A percentile compares a stretch with the other conserved stretches of the same genome.
phyloP scores from a whole-genome alignment of 2,888 invertebrate genomes.

The Molanna angustata region DNA sequence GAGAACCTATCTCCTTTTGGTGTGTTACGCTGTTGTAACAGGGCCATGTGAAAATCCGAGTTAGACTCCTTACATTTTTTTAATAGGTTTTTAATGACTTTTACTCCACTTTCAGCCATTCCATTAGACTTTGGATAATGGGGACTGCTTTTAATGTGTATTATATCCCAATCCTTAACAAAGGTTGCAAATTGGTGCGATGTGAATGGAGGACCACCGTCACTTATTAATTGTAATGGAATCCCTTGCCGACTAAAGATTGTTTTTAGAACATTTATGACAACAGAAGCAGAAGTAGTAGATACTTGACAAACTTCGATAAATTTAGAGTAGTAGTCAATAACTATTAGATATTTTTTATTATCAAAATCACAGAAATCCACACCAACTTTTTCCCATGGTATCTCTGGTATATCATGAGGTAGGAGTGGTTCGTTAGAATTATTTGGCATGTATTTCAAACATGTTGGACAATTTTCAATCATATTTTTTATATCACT shows the following conservation, averaged over 20 bases:
- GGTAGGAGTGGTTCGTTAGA: conserved; percentile 22
- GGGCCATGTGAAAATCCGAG: not conserved
- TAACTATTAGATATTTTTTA: conserved; percentile 5
- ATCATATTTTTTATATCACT: conserved; percentile 34
- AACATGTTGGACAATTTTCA: conserved; percentile 23
- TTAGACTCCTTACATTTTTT: not conserved
- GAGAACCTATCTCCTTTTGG: conserved; percentile 4
- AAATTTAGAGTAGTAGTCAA: conserved; percentile 3
- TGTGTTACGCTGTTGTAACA: conserved; percentile 3
- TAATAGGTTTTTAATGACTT: conserved; percentile 2
- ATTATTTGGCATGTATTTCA: conserved; percentile 17
- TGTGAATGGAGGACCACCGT: conserved; percentile 2
- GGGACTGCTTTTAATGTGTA: conserved; percentile 1
- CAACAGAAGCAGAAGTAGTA: not conserved
- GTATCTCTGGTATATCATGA: conserved; percentile 29
- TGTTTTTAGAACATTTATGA: not conserved
- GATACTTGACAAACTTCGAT: not conserved
- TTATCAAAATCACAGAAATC: conserved; percentile 32
- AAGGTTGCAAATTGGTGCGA: not conserved
- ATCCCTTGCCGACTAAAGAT: conserved; percentile 1
- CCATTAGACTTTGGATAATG: conserved; percentile 3
- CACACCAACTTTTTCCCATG: conserved; percentile 33
- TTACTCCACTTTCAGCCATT: conserved; percentile 3
- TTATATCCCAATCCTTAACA: conserved; percentile 1
- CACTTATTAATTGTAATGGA: conserved; percentile 1